phyloP scores from a whole-genome alignment of 2,113 vertebrate genomes.

The Camelus dromedarius region DNA sequence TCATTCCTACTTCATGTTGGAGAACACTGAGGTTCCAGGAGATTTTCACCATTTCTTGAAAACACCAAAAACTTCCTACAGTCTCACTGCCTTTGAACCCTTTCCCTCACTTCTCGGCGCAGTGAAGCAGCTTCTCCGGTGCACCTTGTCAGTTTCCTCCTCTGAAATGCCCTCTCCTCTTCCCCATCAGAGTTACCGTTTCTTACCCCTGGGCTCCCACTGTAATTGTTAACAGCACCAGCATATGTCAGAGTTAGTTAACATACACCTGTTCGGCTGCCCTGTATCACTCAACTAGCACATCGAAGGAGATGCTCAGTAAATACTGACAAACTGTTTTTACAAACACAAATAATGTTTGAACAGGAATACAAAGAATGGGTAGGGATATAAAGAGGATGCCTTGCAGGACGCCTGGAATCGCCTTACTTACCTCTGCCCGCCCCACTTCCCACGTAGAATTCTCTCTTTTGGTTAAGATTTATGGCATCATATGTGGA shows the following conservation, averaged over 20 bases:
- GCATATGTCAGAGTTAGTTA: background rate
- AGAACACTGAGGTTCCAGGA: background rate
- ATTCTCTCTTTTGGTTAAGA: background rate
- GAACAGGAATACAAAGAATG: background rate
- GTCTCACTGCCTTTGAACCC: background rate
- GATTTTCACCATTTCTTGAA: background rate
- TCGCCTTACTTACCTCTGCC: background rate
- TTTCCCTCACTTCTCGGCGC: background rate
- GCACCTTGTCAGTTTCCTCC: background rate
- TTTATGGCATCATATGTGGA: background rate
- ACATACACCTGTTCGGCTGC: background rate
- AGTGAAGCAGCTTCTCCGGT: background rate
- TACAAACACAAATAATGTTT: background rate
- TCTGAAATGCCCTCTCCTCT: background rate
- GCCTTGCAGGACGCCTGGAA: background rate
- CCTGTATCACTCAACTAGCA: background rate
- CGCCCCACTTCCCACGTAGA: background rate
- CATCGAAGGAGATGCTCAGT: background rate
- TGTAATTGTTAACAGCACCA: background rate
- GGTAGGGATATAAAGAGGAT: background rate
- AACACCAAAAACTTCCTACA: background rate
- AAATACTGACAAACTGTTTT: background rate
- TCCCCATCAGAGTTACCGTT: background rate
- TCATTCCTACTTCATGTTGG: background rate
- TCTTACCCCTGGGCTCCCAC: background rate